A percentile compares a stretch with the other conserved stretches of the same genome.
Conservation (phyloP, 2,113 vertebrate species). For the Apistogramma diplotaenia region DNA sequence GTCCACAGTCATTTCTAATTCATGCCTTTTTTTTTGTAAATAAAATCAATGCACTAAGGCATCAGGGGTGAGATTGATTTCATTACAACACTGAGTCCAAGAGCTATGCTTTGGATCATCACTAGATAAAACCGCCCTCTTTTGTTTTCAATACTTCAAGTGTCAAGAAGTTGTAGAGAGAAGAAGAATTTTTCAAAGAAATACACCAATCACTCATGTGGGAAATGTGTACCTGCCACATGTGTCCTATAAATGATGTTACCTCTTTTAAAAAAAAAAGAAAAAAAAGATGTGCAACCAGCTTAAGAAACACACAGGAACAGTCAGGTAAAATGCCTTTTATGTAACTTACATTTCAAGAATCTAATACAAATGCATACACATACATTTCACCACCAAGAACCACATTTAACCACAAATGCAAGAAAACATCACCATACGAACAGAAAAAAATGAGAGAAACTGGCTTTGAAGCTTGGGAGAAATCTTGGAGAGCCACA, state of each 20-base stretch:
- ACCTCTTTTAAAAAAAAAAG: not conserved
- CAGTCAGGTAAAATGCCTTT: slow-evolving; percentile 68
- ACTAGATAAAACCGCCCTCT: slow-evolving; percentile 3
- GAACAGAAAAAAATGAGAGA: slow-evolving; percentile 65
- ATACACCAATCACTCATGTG: not conserved
- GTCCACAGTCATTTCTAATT: not conserved
- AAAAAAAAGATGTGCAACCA: not conserved
- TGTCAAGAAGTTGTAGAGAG: not conserved
- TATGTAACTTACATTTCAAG: slow-evolving; percentile 73
- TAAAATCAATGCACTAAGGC: slow-evolving; percentile 13
- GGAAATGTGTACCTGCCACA: not conserved
- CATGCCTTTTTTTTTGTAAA: not conserved
- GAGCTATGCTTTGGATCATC: not conserved
- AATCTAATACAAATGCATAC: slow-evolving; percentile 78
- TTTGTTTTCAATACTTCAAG: slow-evolving; percentile 4
- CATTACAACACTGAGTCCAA: not conserved
- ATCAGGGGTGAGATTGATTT: not conserved
- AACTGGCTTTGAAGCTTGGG: slow-evolving; percentile 53
- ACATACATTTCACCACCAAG: slow-evolving; percentile 74
- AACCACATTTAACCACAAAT: slow-evolving; percentile 75
- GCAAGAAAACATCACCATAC: slow-evolving; percentile 75
- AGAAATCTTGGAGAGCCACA: slow-evolving; percentile 26
- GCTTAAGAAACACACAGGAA: slow-evolving; percentile 16
- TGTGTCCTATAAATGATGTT: not conserved
- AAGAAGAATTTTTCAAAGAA: not conserved